Conservation (phyloP, 2,888 invertebrate species). For the Venustoraphidia nigricollis region DNA sequence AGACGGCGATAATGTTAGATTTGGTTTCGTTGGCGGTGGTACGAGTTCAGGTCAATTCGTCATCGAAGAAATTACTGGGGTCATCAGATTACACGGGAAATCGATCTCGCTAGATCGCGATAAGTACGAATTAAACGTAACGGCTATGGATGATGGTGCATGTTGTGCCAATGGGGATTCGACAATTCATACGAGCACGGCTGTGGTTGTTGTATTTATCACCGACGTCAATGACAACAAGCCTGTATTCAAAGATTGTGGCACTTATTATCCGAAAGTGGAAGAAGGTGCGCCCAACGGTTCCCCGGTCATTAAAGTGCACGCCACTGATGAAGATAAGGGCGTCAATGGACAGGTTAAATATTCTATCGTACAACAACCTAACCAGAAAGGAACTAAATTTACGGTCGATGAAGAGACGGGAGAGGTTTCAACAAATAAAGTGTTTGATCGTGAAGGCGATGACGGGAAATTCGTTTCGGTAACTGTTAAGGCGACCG, state of each 20-base stretch:
- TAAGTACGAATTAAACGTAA: constrained; percentile 92
- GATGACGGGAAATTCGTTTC: constrained; percentile 94
- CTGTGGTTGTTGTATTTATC: constrained; percentile 90
- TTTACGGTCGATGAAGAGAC: constrained; percentile 93
- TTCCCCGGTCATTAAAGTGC: constrained; percentile 83
- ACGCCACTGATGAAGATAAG: constrained; percentile 90
- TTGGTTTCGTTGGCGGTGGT: constrained; percentile 67
- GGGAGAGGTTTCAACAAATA: constrained; percentile 87
- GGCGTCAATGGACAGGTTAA: constrained; percentile 91
- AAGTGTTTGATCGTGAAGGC: constrained; percentile 92
- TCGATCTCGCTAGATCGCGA: constrained; percentile 78
- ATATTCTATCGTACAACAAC: constrained; percentile 93
- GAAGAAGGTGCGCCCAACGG: constrained; percentile 91
- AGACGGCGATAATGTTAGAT: constrained; percentile 91
- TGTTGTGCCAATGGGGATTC: constrained; percentile 84
- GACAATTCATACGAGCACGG: constrained; percentile 83
- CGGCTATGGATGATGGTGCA: constrained; percentile 93
- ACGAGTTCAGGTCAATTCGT: constrained; percentile 86
- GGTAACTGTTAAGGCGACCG: constrained; percentile 93
- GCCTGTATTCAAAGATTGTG: constrained; percentile 88
- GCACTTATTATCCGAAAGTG: constrained; percentile 83
- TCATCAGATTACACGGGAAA: constrained; percentile 77
- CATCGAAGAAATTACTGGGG: constrained; percentile 89
- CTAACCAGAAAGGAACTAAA: constrained; percentile 87
- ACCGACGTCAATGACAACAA: constrained; percentile 96